Percentiles rank a stretch among this genome's conserved stretches.
Conservation (phyloP, 2,113 vertebrate genomes). For the Eira barbara region DNA sequence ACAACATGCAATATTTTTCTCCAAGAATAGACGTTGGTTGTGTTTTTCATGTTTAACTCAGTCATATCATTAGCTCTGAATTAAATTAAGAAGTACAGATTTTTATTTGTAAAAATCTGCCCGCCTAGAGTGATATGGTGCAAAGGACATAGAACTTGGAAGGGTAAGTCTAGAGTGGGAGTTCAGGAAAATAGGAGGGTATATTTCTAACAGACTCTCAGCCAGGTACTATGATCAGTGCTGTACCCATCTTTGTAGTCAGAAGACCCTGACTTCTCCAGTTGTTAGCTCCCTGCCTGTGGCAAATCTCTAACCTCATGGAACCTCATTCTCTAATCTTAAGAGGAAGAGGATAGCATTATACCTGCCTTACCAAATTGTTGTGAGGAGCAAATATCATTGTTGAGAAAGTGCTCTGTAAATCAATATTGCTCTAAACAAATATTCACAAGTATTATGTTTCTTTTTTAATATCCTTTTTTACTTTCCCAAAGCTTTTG, state of each 20-base stretch:
- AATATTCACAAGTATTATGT: not conserved
- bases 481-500: not conserved
- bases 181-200: not conserved
- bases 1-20: not conserved
- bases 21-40: not conserved
- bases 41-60: not conserved
- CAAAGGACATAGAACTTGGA: not conserved
- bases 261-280: not conserved
- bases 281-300: no score
- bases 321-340: not conserved
- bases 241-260: not conserved
- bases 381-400: not conserved
- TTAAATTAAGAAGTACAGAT: not conserved
- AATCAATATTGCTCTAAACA: not conserved
- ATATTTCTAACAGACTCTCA: not conserved
- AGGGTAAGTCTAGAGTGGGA: not conserved
- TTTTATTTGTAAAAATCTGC: not conserved
- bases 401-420: not conserved
- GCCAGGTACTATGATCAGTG: no score
- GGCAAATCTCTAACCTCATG: not conserved
- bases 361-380: not conserved
- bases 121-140: not conserved
- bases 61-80: not conserved
- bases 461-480: not conserved
- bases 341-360: not conserved